Evolutionary conservation across 2,888 invertebrate genomes (phyloP).

Genomic region (Thysanoteuthis rhombus): DNA sequence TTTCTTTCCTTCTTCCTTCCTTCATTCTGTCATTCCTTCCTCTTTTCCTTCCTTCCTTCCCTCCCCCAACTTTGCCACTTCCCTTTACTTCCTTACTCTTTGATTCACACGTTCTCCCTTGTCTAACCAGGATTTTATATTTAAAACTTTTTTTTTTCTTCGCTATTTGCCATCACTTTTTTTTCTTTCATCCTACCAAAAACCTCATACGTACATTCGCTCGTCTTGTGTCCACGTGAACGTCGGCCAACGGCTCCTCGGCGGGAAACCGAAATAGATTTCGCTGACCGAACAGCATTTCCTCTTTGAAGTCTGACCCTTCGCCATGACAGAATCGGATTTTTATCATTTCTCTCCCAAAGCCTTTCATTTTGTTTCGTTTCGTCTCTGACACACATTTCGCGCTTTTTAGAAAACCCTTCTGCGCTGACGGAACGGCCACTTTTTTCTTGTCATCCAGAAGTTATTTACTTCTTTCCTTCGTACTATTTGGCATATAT

Average conservation of each 20-base stretch:
- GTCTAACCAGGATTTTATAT: no score
- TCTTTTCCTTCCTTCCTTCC: no score
- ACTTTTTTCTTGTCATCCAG: neutral
- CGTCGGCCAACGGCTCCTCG: neutral
- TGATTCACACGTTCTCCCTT: no score
- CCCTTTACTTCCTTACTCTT: no score
- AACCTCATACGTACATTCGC: neutral
- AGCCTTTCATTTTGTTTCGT: neutral
- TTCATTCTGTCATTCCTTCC: no score
- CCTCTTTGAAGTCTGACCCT: neutral
- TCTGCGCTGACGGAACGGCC: neutral
- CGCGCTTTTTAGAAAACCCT: neutral
- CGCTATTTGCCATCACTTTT: rapidly evolving
- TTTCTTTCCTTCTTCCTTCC: no score
- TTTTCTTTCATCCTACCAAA: neutral
- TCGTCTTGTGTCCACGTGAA: neutral
- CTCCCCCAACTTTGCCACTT: no score
- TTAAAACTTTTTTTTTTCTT: no score
- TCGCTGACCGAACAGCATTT: neutral
- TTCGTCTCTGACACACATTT: neutral
- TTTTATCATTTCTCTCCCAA: neutral
- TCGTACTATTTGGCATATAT: neutral
- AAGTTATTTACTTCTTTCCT: neutral
- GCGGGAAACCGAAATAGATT: neutral
- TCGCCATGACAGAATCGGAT: neutral